Evolutionary conservation across 2,113 vertebrate species (phyloP), one percentile per base, ranked within the genome.

Genomic region (Actenoides lindsayi): DNA sequence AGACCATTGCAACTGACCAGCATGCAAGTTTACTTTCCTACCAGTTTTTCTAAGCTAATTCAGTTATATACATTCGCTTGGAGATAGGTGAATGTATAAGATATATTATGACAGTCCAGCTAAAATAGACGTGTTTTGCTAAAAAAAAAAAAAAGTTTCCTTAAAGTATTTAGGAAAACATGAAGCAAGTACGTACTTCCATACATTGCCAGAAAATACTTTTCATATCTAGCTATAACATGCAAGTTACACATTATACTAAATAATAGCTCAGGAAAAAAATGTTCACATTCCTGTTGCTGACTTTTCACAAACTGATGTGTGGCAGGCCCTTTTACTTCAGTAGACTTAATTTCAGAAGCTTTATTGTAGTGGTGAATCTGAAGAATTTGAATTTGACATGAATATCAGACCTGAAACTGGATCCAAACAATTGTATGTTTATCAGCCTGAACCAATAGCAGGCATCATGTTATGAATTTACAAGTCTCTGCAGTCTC

Each of bases 401-500:
- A 1, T 33, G 13, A 87, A 5, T 68, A 71, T 60, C 39, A 24
- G 67, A 15, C 63, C 44, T 71, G 77, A 83, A 85, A 62, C 15
- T 41, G 39, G 11, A 77, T 78, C 17, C 53, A 91, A 94, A 77
- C 39, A 94, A 79, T 88, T 62, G 39, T 27, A 50, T 37, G 23
- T 91, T 96, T 95, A 88, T 96, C 68, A 74, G 25, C 33, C 37
- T 78, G 23, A 31, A 24, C 35, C 94, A 87, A 83, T 19, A 87
- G 30, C 79, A 71, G 77, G 62, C 24, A 53, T 17, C 85, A 42
- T 91, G 77, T 41, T 96, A 46, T 17, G 83, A 86, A 79, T 95
- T 96, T 90, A 77, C 54, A 39, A 53, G 25, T 54, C 86, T 93
- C 82, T 94, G 46, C 31, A 95, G 79, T 41, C 93, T 71, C 93